Evolutionary conservation across 2,113 vertebrate species (phyloP).

Genomic region (Hydrochoerus hydrochaeris): DNA sequence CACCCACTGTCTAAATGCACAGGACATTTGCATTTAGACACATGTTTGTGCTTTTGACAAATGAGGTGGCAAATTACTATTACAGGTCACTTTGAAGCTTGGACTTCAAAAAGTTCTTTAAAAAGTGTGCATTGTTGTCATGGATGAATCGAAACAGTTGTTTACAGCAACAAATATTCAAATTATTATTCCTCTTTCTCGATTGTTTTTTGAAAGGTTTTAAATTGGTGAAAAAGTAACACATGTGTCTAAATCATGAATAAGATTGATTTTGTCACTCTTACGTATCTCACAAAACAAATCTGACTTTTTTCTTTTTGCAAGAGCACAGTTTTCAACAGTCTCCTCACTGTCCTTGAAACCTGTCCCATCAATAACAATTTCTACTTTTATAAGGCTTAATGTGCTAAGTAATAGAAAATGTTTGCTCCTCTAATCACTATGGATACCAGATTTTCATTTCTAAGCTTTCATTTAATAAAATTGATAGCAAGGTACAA

Average conservation of each 20-base stretch:
- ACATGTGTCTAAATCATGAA: slow-evolving; percentile 20
- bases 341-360: slow-evolving; percentile 45
- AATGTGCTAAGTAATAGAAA: slow-evolving; percentile 26
- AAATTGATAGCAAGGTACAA: neutral
- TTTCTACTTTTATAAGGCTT: slow-evolving; percentile 18
- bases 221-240: slow-evolving; percentile 19
- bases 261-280: neutral
- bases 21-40: slow-evolving; percentile 12
- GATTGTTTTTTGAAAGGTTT: slow-evolving; percentile 56
- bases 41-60: slow-evolving; percentile 62
- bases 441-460: slow-evolving; percentile 46
- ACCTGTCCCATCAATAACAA: slow-evolving; percentile 38
- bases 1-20: slow-evolving; percentile 58
- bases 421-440: slow-evolving; percentile 17
- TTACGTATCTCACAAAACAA: neutral
- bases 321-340: slow-evolving; percentile 18
- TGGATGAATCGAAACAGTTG: slow-evolving; percentile 24
- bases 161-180: slow-evolving; percentile 38
- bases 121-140: neutral
- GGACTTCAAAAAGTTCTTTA: neutral
- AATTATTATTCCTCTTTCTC: slow-evolving; percentile 29
- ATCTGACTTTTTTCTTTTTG: neutral
- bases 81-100: neutral
- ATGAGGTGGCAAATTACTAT: slow-evolving; percentile 58
- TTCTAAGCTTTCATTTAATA: slow-evolving; percentile 22